Evolutionary conservation across 2,888 invertebrate genomes (phyloP).

Genomic region (Chrysodeixis includens): DNA sequence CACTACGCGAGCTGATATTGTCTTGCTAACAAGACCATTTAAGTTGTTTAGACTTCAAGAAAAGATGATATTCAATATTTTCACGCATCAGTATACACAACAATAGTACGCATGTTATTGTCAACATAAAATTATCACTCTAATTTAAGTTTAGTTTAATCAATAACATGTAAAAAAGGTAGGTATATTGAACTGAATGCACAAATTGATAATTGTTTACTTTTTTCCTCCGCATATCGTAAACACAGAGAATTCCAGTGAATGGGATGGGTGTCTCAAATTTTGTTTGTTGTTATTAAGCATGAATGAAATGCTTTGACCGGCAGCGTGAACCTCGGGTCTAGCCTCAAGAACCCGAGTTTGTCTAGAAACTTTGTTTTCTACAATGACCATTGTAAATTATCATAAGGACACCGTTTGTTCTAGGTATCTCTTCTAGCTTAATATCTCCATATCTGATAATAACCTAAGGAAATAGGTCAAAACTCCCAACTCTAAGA

Average conservation of each 20-base stretch:
- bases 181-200: constrained; percentile 8
- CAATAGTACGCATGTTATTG: not conserved
- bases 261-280: constrained; percentile 15
- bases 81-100: no score
- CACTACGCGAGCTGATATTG: constrained; percentile 55
- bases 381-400: constrained; percentile 1
- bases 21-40: constrained; percentile 42
- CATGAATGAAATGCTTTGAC: constrained; percentile 18
- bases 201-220: constrained; percentile 25
- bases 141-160: constrained; percentile 16
- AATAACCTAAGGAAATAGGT: constrained; percentile 6
- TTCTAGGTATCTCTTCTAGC: not conserved
- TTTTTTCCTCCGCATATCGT: constrained; percentile 10
- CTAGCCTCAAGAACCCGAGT: not conserved
- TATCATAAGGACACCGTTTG: not conserved
- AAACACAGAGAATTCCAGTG: constrained; percentile 38
- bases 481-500: constrained; percentile 5
- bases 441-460: not conserved
- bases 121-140: constrained; percentile 2
- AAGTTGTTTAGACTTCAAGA: not conserved
- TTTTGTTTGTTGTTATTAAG: constrained; percentile 24
- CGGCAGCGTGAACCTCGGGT: constrained; percentile 7
- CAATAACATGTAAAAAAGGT: constrained; percentile 23
- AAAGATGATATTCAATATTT: not conserved
- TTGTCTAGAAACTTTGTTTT: not conserved